These are phyloP conservation scores for Pseudomyrmex cubaensis DNA, from an alignment of 1,140 invertebrate genomes.

Conservation along the genomic window DNA sequence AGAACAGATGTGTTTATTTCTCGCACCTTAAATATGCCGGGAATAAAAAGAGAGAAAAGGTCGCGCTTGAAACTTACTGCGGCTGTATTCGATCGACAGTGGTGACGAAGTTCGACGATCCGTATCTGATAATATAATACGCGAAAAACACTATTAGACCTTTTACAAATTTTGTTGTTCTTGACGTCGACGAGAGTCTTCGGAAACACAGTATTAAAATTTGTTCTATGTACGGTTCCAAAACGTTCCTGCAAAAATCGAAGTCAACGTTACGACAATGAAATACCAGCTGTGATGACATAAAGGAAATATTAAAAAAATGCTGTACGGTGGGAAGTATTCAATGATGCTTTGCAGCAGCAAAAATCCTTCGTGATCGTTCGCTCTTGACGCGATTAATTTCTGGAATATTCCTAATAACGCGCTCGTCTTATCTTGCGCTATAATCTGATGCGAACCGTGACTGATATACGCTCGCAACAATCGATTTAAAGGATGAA, in stretches of 20 bases:
- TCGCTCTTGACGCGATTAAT: constrained; percentile 96
- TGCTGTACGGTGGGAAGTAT: constrained; percentile 90
- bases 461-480: constrained; percentile 94
- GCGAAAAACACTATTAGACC: constrained; percentile 96
- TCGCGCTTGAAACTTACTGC: constrained; percentile 86
- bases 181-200: constrained; percentile 92
- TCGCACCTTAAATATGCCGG: not conserved
- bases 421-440: constrained; percentile 90
- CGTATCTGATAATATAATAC: constrained; percentile 93
- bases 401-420: constrained; percentile 98
- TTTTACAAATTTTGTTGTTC: constrained; percentile 97
- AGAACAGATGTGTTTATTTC: constrained; percentile 59
- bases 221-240: constrained; percentile 93
- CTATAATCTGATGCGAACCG: constrained; percentile 90
- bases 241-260: constrained; percentile 85
- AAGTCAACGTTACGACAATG: constrained; percentile 17
- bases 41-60: no score
- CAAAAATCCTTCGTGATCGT: constrained; percentile 98
- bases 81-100: constrained; percentile 95
- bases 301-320: constrained; percentile 22
- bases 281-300: constrained; percentile 25
- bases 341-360: constrained; percentile 94
- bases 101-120: constrained; percentile 89
- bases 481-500: constrained; percentile 95
- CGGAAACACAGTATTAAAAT: constrained; percentile 97